A percentile compares a stretch with the other conserved stretches of the same genome.
phyloP scores from a whole-genome alignment of 2,888 invertebrate genomes.

The Apodemia hepburni region DNA sequence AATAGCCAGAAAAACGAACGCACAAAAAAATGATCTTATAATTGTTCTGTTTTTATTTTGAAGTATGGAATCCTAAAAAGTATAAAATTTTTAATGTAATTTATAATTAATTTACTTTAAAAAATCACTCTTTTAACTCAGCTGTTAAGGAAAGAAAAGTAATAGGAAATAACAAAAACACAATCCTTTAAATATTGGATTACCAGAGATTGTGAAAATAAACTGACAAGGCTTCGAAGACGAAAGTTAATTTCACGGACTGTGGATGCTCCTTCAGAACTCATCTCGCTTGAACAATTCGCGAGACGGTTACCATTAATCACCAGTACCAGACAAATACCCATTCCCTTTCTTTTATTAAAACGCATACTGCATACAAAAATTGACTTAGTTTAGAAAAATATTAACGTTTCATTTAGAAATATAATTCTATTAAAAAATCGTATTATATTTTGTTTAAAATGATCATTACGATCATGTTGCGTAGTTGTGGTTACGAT shows the following conservation, averaged over 20 bases:
- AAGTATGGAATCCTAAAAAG: too few relatives aligned
- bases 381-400: neutral
- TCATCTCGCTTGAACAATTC: slow-evolving; percentile 71
- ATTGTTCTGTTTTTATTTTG: too few relatives aligned
- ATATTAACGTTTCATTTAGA: neutral
- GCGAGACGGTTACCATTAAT: slow-evolving; percentile 65
- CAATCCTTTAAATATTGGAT: slow-evolving; percentile 19
- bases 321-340: slow-evolving; percentile 54
- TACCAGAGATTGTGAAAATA: slow-evolving; percentile 43
- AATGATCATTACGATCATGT: too few relatives aligned
- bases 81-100: too few relatives aligned
- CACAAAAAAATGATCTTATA: too few relatives aligned
- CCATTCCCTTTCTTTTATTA: slow-evolving; percentile 44
- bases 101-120: too few relatives aligned
- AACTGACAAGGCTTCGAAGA: slow-evolving; percentile 61
- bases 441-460: too few relatives aligned
- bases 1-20: too few relatives aligned
- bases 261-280: slow-evolving; percentile 70
- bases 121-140: too few relatives aligned
- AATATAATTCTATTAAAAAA: too few relatives aligned
- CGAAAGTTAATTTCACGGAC: slow-evolving; percentile 77
- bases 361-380: slow-evolving; percentile 28
- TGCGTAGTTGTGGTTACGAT: too few relatives aligned
- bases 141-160: too few relatives aligned
- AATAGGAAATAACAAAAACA: neutral